A percentile compares a stretch with the other conserved stretches of the same genome.
Evolutionary conservation across 2,113 vertebrate genomes (phyloP).

Genomic region (Cathartes aura): DNA sequence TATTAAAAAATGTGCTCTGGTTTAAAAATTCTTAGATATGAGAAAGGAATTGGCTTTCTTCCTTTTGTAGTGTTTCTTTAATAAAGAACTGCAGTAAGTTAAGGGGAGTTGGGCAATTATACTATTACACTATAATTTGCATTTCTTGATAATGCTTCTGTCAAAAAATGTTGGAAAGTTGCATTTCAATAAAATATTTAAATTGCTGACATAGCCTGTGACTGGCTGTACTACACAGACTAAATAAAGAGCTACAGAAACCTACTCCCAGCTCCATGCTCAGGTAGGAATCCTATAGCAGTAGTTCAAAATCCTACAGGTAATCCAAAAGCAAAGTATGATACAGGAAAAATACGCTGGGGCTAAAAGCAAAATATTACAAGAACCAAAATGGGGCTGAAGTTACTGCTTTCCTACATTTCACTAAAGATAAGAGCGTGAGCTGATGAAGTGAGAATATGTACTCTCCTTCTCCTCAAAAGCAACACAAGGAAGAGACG

Average conservation of each 20-base stretch:
- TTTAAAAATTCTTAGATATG: background rate
- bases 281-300: background rate
- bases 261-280: background rate
- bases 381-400: background rate
- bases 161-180: constrained; percentile 35
- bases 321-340: background rate
- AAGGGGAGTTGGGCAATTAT: constrained; percentile 9
- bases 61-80: background rate
- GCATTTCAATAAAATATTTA: constrained; percentile 32
- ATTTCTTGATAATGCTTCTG: constrained; percentile 12
- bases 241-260: background rate
- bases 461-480: background rate
- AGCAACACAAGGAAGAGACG: background rate
- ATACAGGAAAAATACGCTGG: background rate
- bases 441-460: background rate
- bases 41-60: background rate
- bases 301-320: background rate
- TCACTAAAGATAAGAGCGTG: background rate
- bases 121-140: background rate
- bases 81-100: background rate
- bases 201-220: background rate
- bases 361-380: background rate
- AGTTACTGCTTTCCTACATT: background rate
- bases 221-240: background rate
- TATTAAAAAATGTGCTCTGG: background rate